Base-by-base conservation (phyloP, 2,797 vertebrate genomes). In the Enteromius paludinosus region DNA sequence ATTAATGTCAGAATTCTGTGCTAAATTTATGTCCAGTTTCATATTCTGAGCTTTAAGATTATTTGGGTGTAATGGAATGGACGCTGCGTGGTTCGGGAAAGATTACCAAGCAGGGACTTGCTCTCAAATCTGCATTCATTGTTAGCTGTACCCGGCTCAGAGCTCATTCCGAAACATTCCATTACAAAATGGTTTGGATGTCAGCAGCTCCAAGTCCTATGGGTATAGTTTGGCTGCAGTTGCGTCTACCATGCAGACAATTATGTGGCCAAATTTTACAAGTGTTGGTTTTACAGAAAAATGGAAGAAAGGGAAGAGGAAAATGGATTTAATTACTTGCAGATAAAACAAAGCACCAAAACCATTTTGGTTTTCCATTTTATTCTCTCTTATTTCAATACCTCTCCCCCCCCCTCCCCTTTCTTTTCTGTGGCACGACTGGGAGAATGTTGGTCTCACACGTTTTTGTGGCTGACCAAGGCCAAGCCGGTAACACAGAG, bases 301-400 rank as follows among this genome's bases (percentile, higher is more conserved):
- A 87, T 25, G 28, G 11, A 79, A 88, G 84, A 84, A 87, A 88
- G 88, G 86, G 86, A 47, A 82, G 88, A 89, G 90, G 87, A 88
- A 92, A 93, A 89, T 85, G 85, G 85, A 93, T 94, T 91, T 92
- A 93, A 94, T 93, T 93, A 93, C 90, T 91, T 87, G 84, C 86
- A 84, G 88, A 88, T 72, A 89, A 88, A 92, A 92, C 92, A 91
- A 90, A 83, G 84, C 79, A 86, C 80, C 84, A 87, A 89, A 86
- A 73, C 85, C 87, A 88, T 90, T 88, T 87, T 84, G 86, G 85
- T 61, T 87, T 88, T 90, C 38, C 87, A 90, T 89, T 85, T 90
- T n/a, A 79, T 74, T 72, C 85, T 75, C 86, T 35, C 41, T 59
- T 52, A 52, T 71, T 76, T 45, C 66, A 77, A n/a, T 47, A 52